A percentile compares a stretch with the other conserved stretches of the same genome.
Conservation (phyloP, 2,797 vertebrate species). For the Acanthiza pusilla region DNA sequence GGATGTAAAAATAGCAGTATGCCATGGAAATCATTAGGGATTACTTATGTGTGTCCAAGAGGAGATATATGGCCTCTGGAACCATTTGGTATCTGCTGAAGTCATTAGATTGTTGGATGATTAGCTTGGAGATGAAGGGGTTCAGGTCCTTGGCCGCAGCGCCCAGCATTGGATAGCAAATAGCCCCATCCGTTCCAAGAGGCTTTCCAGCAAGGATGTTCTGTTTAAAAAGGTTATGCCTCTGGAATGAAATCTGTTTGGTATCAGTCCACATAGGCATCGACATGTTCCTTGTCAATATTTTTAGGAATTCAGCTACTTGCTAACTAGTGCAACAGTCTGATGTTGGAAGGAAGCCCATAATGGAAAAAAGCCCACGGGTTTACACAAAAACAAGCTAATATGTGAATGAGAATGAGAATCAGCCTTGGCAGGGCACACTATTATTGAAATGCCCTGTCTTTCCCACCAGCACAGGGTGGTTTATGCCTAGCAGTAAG, state of each 20-base stretch:
- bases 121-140: not conserved
- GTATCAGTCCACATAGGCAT: not conserved
- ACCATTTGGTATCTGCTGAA: constrained; percentile 10
- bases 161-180: fast-evolving
- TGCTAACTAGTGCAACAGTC: not conserved
- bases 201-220: not conserved
- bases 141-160: not conserved
- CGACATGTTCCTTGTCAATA: not conserved
- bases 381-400: not conserved
- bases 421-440: not conserved
- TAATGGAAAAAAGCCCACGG: not conserved
- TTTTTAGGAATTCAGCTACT: not conserved
- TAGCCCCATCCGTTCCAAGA: not conserved
- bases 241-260: not conserved
- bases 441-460: not conserved
- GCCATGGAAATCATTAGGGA: constrained; percentile 23
- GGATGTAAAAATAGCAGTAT: constrained; percentile 29
- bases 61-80: constrained; percentile 16
- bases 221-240: not conserved
- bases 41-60: not conserved
- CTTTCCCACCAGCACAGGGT: not conserved
- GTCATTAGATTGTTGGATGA: not conserved
- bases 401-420: not conserved
- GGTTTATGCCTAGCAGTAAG: not conserved
- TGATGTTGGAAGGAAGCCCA: not conserved